Conservation (phyloP, 37 sponge, comb jelly and placozoan genomes). For the Spongia lamella region DNA sequence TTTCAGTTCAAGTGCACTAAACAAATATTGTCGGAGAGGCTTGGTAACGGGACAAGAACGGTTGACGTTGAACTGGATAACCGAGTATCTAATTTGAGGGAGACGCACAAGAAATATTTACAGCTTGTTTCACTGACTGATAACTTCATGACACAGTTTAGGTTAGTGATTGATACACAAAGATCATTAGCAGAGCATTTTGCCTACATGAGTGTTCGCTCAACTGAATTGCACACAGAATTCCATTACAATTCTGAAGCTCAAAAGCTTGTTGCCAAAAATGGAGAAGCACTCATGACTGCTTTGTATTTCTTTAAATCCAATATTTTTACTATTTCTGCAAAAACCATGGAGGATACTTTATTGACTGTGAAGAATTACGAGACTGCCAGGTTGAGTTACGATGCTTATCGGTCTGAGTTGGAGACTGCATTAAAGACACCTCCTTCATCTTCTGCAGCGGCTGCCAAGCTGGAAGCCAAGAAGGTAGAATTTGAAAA, state of each 20-base stretch:
- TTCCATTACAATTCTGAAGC: slow-evolving; percentile 79
- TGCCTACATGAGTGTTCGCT: slow-evolving; percentile 74
- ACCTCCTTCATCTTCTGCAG: slow-evolving; percentile 44
- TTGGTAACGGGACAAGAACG: slow-evolving; percentile 75
- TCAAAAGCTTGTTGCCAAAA: slow-evolving; percentile 68
- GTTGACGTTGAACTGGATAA: slow-evolving; percentile 74
- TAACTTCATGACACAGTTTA: slow-evolving; percentile 58
- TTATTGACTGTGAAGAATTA: slow-evolving; percentile 80
- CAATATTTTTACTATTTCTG: slow-evolving; percentile 71
- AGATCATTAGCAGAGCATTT: slow-evolving; percentile 84
- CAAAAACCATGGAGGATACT: slow-evolving; percentile 94
- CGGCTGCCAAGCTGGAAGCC: slow-evolving; percentile 43
- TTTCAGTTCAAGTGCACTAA: slow-evolving; percentile 66
- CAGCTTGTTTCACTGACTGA: slow-evolving; percentile 55
- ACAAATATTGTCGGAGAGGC: slow-evolving; percentile 79
- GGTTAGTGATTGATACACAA: slow-evolving; percentile 68
- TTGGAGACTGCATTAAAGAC: slow-evolving; percentile 53
- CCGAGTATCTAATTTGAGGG: slow-evolving; percentile 58
- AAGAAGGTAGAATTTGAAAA: slow-evolving; percentile 69
- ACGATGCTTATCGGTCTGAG: slow-evolving; percentile 86
- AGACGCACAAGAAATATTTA: slow-evolving; percentile 80
- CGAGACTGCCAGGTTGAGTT: slow-evolving; percentile 69
- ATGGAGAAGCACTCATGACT: slow-evolving; percentile 73
- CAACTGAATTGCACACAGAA: slow-evolving; percentile 75
- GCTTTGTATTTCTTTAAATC: slow-evolving; percentile 59